Conservation (phyloP, 2,113 vertebrate species). For the Oreotrochilus melanogaster region DNA sequence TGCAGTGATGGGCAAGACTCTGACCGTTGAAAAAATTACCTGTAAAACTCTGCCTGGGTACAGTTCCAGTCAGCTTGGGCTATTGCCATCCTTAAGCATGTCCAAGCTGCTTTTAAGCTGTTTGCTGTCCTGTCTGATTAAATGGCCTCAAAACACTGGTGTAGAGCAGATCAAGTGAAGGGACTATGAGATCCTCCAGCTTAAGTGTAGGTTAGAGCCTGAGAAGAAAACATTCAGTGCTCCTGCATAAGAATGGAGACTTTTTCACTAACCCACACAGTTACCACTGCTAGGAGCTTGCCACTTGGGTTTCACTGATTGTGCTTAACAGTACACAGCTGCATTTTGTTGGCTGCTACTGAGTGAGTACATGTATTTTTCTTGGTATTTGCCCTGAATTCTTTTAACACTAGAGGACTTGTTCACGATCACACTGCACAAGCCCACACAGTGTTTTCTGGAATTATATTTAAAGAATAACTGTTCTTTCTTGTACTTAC, state of each 20-base stretch:
- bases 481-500: constrained; percentile 47
- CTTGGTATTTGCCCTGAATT: constrained; percentile 66
- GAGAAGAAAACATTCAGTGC: neutral
- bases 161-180: neutral
- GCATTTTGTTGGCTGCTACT: constrained; percentile 16
- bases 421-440: constrained; percentile 30
- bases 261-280: neutral
- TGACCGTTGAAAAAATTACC: neutral
- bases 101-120: neutral
- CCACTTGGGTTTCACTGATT: neutral
- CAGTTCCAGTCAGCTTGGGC: neutral
- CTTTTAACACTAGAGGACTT: constrained; percentile 60
- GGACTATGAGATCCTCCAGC: neutral
- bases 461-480: constrained; percentile 53
- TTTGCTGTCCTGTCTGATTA: neutral
- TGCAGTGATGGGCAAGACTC: neutral
- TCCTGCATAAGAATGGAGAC: neutral
- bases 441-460: constrained; percentile 60
- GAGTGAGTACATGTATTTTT: constrained; percentile 38
- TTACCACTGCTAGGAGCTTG: neutral
- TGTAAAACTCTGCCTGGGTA: neutral
- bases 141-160: neutral
- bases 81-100: neutral
- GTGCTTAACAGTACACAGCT: neutral
- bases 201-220: neutral